Conservation (phyloP, 2,888 invertebrate genomes). For the Nymphalis polychloros region DNA sequence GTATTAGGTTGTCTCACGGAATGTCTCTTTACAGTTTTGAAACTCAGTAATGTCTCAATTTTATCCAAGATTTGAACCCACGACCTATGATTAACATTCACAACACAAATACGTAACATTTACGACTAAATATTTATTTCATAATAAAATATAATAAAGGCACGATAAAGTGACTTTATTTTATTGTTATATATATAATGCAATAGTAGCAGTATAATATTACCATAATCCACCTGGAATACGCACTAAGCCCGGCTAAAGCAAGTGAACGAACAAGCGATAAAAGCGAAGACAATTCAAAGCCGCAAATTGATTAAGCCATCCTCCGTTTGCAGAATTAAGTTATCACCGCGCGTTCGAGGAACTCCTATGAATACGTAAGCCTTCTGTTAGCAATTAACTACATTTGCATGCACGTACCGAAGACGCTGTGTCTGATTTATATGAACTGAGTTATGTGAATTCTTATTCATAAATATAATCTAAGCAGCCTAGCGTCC, state of each 20-base stretch:
- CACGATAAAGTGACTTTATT: no score
- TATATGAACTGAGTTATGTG: neutral
- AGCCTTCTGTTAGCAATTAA: slow-evolving; percentile 26
- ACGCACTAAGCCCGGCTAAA: neutral
- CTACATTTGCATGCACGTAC: slow-evolving; percentile 21
- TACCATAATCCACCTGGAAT: neutral
- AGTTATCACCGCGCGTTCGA: slow-evolving; percentile 30
- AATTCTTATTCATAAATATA: no score
- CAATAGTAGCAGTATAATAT: neutral
- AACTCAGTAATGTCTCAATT: no score
- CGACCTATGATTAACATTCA: no score
- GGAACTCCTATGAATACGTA: slow-evolving; percentile 26
- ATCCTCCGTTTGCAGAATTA: slow-evolving; percentile 25
- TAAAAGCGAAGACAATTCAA: slow-evolving; percentile 30
- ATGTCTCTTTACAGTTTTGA: no score
- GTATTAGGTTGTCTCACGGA: no score
- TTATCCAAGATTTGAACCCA: no score
- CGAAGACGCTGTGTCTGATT: slow-evolving; percentile 4
- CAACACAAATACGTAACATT: no score
- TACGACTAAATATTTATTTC: no score
- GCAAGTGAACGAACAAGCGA: slow-evolving; percentile 21
- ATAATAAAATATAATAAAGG: no score
- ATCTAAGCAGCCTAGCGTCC: no score
- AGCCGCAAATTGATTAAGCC: slow-evolving; percentile 30
- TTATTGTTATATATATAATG: neutral